phyloP scores from a whole-genome alignment of 2,888 invertebrate species.

The Lasius platythorax region DNA sequence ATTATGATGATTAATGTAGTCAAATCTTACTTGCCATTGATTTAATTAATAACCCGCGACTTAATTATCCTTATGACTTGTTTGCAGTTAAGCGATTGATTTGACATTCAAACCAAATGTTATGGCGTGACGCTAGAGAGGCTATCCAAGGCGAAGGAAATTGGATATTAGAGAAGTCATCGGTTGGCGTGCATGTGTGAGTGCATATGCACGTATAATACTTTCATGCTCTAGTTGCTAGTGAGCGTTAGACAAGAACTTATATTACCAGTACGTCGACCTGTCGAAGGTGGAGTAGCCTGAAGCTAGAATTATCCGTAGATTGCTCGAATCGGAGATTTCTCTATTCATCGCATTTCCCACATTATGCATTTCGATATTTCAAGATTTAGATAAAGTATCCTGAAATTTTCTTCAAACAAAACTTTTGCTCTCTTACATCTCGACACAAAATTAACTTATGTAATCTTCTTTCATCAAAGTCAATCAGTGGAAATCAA shows the following conservation, averaged over 20 bases:
- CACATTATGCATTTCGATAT: neutral
- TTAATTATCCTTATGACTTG: conserved; percentile 20
- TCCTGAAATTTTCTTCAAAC: neutral
- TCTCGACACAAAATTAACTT: neutral
- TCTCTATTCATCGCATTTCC: neutral
- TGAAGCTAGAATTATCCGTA: conserved; percentile 60
- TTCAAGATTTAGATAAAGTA: neutral
- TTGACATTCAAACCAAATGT: conserved; percentile 46
- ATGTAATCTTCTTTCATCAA: neutral
- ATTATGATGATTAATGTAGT: conserved; percentile 3
- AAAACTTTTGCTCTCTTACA: neutral
- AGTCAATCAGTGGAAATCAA: neutral
- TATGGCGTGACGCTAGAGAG: conserved; percentile 32
- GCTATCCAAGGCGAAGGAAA: conserved; percentile 61
- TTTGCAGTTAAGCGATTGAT: conserved; percentile 33
- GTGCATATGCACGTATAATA: conserved; percentile 54
- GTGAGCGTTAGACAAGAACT: conserved; percentile 72
- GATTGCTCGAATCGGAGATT: conserved; percentile 31
- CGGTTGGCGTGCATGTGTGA: conserved; percentile 38
- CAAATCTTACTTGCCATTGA: neutral
- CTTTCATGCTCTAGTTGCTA: conserved; percentile 73
- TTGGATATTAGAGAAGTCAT: conserved; percentile 66
- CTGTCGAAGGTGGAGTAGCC: conserved; percentile 66
- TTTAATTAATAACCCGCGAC: conserved; percentile 11
- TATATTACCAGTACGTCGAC: conserved; percentile 71